Evolutionary conservation across 2,797 vertebrate genomes (phyloP).

Genomic region (Hydrocynus forskahlii): DNA sequence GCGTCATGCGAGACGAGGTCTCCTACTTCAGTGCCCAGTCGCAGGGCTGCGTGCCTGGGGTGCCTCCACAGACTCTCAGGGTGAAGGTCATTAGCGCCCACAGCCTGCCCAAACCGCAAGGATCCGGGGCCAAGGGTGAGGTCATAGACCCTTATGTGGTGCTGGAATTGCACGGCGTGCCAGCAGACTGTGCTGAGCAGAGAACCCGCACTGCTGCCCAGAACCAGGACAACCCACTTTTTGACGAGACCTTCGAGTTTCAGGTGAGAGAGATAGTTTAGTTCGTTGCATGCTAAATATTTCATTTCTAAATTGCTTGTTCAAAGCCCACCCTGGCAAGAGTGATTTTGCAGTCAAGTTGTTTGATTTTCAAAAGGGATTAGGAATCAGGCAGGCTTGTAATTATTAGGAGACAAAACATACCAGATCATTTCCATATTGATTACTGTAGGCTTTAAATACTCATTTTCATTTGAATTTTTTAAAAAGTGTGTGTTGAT

Average conservation of each 20-base stretch:
- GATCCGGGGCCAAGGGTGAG: conserved; percentile 95
- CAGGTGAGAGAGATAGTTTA: conserved; percentile 72
- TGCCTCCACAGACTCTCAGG: conserved; percentile 91
- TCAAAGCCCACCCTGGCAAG: background rate
- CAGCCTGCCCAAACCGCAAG: conserved; percentile 96
- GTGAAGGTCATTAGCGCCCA: conserved; percentile 98
- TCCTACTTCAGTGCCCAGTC: conserved; percentile 97
- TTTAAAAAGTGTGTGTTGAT: background rate
- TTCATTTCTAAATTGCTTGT: conserved; percentile 1
- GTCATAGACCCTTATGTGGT: conserved; percentile 98
- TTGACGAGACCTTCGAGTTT: conserved; percentile 98
- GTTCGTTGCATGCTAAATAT: background rate
- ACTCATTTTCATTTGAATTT: background rate
- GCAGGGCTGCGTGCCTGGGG: conserved; percentile 94
- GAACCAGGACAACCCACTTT: conserved; percentile 96
- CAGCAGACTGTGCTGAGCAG: conserved; percentile 93
- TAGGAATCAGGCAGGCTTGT: conserved; percentile 20
- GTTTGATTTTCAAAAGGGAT: conserved; percentile 19
- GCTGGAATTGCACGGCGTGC: conserved; percentile 95
- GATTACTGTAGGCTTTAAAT: background rate
- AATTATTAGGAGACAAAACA: conserved; percentile 27
- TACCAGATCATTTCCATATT: conserved; percentile 18
- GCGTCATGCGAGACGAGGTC: conserved; percentile 93
- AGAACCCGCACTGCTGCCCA: conserved; percentile 96
- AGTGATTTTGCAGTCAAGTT: conserved; percentile 27